A percentile compares a stretch with the other conserved stretches of the same genome.
phyloP scores from a whole-genome alignment of 2,113 vertebrate species.

The Zootoca vivipara region DNA sequence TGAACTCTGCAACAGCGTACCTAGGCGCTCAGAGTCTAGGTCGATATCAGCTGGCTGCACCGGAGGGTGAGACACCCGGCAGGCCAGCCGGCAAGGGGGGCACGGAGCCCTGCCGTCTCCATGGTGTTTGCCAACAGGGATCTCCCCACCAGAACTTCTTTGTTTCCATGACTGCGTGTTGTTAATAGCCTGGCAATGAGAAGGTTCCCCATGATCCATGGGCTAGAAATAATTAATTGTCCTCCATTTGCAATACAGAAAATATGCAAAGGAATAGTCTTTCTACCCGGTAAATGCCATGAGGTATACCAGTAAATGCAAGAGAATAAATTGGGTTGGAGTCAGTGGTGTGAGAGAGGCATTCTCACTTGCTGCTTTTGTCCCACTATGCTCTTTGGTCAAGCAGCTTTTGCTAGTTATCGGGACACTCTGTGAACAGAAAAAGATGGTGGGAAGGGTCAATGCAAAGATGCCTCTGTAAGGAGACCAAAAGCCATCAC shows the following conservation, averaged over 20 bases:
- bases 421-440: neutral
- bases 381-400: neutral
- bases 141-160: neutral
- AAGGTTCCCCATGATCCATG: neutral
- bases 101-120: too few relatives aligned
- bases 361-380: neutral
- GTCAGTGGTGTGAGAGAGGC: neutral
- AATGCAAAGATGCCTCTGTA: neutral
- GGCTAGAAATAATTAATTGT: neutral
- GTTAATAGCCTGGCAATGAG: neutral
- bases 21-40: too few relatives aligned
- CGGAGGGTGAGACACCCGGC: too few relatives aligned
- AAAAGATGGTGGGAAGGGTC: neutral
- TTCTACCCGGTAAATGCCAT: slow-evolving; percentile 55
- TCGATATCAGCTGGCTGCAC: too few relatives aligned
- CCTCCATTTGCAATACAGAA: neutral
- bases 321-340: slow-evolving; percentile 46
- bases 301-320: slow-evolving; percentile 43
- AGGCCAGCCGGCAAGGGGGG: too few relatives aligned
- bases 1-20: too few relatives aligned
- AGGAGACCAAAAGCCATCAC: neutral
- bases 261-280: slow-evolving; percentile 41
- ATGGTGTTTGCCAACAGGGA: too few relatives aligned
- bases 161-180: neutral
- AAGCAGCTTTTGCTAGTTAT: neutral